Base-by-base conservation (phyloP, 1,140 invertebrate species). In the Micrasema longulum region DNA sequence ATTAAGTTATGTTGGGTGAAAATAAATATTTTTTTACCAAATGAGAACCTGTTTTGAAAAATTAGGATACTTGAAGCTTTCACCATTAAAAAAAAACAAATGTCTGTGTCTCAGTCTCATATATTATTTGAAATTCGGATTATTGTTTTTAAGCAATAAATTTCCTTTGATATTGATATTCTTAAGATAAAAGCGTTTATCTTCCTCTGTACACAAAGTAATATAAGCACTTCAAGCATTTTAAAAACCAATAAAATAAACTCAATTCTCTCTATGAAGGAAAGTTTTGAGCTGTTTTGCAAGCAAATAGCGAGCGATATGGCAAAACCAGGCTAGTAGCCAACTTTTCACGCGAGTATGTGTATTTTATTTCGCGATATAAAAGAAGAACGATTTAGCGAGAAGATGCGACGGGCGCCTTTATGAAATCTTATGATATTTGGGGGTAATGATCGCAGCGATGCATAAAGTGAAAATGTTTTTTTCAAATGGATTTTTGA, bases 401-500 rank as follows among this genome's bases (percentile, higher is more conserved):
- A 36, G 55, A 52, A 52, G 26, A 38, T 66, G 48, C 45, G 14
- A 18, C 10, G 35, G 31, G 43, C 23, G 23, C 31, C 53, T 14
- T 31, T 69, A 60, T 69, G 38, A 69, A 60, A 47, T 48, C 36
- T 57, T 57, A 14, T 38, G 50, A 60, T 50, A 62, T 60, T 36
- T 60, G 36, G 38, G 22, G 38, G 67, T 69, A 69, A 69, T 69
- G 67, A 69, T 62, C 67, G 67, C 22, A 10, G 20, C 50, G 65
- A 14, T 62, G 69, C 31, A 71, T 71, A 71, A 71, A 71, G 69
- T 82, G 81, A 82, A 64, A 82, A 81, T 77, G 78, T 77, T 81
- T 82, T 82, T 83, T 83, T 83, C 79, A 82, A 84, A 85, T 84
- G 83, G 84, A 84, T 84, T 84, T 84, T 84, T 84, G 83, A 84